A percentile compares a stretch with the other conserved stretches of the same genome.
Conservation (phyloP, 2,113 vertebrate species). For the Calyptomena viridis region DNA sequence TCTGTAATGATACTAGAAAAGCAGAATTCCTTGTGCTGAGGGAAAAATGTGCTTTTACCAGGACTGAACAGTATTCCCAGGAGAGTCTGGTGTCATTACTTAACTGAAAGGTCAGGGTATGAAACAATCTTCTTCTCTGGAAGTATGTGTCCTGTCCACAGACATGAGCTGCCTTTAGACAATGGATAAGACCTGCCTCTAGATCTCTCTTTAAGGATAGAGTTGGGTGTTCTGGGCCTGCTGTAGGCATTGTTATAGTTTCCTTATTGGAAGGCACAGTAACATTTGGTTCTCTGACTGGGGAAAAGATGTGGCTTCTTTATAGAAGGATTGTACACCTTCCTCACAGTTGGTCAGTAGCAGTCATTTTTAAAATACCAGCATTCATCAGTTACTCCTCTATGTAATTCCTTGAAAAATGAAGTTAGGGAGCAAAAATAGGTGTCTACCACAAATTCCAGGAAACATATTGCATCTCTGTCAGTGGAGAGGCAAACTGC, state of each 20-base stretch:
- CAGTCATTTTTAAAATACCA: not conserved
- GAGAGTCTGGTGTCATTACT: not conserved
- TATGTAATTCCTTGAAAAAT: not conserved
- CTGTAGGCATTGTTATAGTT: not conserved
- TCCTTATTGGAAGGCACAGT: not conserved
- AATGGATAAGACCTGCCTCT: not conserved
- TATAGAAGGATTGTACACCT: not conserved
- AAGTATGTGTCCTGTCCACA: not conserved
- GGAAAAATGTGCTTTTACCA: not conserved
- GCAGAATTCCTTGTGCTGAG: not conserved
- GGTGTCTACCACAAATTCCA: not conserved
- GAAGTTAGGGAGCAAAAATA: not conserved
- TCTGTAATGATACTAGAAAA: not conserved
- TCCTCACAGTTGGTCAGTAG: not conserved
- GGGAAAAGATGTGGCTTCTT: not conserved
- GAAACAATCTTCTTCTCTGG: not conserved
- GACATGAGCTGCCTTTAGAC: not conserved
- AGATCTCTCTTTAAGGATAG: not conserved
- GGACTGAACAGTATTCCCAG: not conserved
- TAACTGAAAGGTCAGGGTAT: not conserved
- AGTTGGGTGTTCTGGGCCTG: not conserved
- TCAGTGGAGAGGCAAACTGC: not conserved
- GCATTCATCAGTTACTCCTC: not conserved
- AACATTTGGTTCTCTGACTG: not conserved
- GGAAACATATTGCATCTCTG: not conserved